These are phyloP conservation scores for Aphelenchoides fujianensis DNA, from an alignment of 1,140 invertebrate genomes.

Conservation along the genomic window DNA sequence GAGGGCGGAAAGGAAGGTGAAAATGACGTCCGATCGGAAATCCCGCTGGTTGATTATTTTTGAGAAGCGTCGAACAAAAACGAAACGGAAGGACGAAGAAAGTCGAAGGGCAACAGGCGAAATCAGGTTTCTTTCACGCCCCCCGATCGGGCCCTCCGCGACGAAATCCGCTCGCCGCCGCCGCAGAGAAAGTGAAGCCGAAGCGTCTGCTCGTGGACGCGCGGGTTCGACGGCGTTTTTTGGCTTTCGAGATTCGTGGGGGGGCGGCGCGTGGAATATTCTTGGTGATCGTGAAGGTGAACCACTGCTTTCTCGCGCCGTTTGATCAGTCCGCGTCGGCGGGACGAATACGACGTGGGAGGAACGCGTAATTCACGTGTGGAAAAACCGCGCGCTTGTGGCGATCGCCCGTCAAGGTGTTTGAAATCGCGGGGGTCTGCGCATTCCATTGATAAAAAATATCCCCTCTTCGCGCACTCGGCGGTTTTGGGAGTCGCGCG, in stretches of 20 bases:
- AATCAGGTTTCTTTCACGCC: slow-evolving; percentile 2
- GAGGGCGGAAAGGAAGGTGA: too few relatives aligned
- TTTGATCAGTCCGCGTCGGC: too few relatives aligned
- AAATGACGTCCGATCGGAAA: slow-evolving; percentile 1
- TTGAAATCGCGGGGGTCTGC: background rate
- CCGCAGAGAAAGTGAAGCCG: background rate
- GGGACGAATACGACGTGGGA: too few relatives aligned
- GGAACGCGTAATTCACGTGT: background rate
- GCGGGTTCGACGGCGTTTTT: background rate
- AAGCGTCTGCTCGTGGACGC: background rate
- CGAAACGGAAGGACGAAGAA: background rate
- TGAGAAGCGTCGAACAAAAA: background rate
- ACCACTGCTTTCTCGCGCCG: background rate
- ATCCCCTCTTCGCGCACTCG: background rate
- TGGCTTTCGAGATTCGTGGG: background rate
- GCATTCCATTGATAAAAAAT: background rate
- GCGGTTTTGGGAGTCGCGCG: background rate
- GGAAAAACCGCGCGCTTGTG: background rate
- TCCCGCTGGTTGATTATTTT: background rate
- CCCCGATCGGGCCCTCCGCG: too few relatives aligned
- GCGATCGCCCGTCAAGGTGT: background rate
- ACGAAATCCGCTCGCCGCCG: too few relatives aligned
- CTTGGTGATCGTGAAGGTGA: slow-evolving; percentile 1
- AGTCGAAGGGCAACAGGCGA: slow-evolving; percentile 4
- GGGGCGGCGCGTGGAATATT: background rate